phyloP scores from a whole-genome alignment of 1,140 invertebrate genomes.

The Agrypnia vestita region DNA sequence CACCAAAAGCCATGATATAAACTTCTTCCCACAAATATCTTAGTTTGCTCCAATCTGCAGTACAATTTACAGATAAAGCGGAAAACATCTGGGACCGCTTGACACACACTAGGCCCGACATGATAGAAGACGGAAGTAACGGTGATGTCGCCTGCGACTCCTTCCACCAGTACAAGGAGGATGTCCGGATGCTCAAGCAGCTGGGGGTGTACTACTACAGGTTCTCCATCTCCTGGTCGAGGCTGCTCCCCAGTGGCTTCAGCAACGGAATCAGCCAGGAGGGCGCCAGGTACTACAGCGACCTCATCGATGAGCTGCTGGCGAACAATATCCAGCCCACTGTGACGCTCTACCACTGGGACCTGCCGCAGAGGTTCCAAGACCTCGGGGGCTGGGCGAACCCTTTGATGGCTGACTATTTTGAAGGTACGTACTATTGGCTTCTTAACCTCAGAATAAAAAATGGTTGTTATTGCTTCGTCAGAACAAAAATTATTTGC shows the following conservation, averaged over 20 bases:
- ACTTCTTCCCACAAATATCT: too few relatives aligned
- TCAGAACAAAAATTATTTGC: conserved; percentile 55
- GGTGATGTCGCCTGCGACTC: conserved; percentile 75
- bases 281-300: conserved; percentile 76
- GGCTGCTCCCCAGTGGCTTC: conserved; percentile 73
- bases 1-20: too few relatives aligned
- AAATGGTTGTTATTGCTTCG: conserved; percentile 61
- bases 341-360: conserved; percentile 73
- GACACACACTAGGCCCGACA: conserved; percentile 67
- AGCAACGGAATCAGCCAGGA: conserved; percentile 69
- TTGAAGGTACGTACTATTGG: too few relatives aligned
- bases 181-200: conserved; percentile 69
- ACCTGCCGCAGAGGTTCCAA: conserved; percentile 71
- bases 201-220: conserved; percentile 75
- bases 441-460: too few relatives aligned
- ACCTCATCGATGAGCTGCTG: conserved; percentile 62
- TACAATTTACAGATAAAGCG: conserved; percentile 59
- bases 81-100: conserved; percentile 71
- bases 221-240: conserved; percentile 79
- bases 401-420: conserved; percentile 73
- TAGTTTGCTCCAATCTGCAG: too few relatives aligned
- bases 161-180: conserved; percentile 73
- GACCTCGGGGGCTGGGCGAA: conserved; percentile 78
- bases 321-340: conserved; percentile 72
- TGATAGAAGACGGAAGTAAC: conserved; percentile 68